Conservation (phyloP, 30 jellyfish, hydroid and myxozoan genomes). For the Aurelia aurita complex sp. Pacific region DNA sequence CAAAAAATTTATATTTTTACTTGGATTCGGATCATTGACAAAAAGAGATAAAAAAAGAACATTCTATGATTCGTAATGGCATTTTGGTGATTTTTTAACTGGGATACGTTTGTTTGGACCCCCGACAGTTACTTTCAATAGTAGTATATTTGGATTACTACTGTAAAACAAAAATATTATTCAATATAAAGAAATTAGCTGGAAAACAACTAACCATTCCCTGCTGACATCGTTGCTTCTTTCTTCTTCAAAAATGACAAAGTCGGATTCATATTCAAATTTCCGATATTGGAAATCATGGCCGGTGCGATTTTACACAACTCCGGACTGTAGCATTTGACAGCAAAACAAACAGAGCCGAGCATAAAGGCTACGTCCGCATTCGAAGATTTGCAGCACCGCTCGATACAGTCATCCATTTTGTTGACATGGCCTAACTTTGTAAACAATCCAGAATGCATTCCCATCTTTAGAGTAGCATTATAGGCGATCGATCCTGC, state of each 20-base stretch:
- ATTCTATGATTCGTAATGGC: no score
- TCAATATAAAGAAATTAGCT: no score
- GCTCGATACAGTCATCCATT: constrained; percentile 96
- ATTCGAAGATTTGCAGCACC: constrained; percentile 93
- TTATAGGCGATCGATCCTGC: constrained; percentile 86
- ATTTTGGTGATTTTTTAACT: no score
- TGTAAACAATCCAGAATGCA: constrained; percentile 97
- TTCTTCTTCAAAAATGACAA: constrained; percentile 87
- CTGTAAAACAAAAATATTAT: no score
- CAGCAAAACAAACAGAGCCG: constrained; percentile 96
- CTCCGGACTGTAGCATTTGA: constrained; percentile 88
- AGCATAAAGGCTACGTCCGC: constrained; percentile 96
- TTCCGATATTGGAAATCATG: constrained; percentile 80
- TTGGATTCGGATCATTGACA: no score
- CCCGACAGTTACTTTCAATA: no score
- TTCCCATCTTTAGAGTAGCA: constrained; percentile 92
- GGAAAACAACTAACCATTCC: constrained; percentile 42
- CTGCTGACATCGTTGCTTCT: constrained; percentile 43
- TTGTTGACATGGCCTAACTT: constrained; percentile 84
- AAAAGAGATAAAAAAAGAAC: no score
- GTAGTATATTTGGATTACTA: no score
- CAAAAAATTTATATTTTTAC: no score
- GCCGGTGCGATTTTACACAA: constrained; percentile 94
- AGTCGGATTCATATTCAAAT: constrained; percentile 92
- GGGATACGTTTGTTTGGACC: no score